phyloP scores from a whole-genome alignment of 2,113 vertebrate species.

The Heterochromis multidens region DNA sequence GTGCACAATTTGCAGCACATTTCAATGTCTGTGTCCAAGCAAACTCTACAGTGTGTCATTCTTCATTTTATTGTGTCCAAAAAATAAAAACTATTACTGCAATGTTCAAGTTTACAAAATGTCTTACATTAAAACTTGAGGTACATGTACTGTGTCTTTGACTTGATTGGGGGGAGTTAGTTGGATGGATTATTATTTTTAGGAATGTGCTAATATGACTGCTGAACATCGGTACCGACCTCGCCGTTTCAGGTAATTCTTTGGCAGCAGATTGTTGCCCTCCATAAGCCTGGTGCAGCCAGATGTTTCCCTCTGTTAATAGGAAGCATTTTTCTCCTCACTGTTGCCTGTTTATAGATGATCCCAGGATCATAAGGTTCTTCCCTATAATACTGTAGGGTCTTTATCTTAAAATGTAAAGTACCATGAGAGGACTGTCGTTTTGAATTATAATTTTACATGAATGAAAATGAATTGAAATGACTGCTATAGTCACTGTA shows the following conservation, averaged over 20 bases:
- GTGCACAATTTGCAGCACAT: neutral
- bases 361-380: neutral
- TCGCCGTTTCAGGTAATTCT: neutral
- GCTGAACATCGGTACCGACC: neutral
- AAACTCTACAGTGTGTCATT: neutral
- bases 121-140: neutral
- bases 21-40: neutral
- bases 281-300: neutral
- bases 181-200: neutral
- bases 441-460: too few relatives aligned
- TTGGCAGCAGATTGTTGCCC: neutral
- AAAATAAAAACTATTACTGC: neutral
- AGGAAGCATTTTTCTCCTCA: neutral
- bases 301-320: neutral
- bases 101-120: neutral
- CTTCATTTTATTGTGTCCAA: too few relatives aligned
- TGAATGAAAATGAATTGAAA: too few relatives aligned
- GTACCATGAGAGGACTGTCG: neutral
- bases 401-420: neutral
- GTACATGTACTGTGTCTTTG: neutral
- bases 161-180: neutral
- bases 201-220: neutral
- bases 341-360: neutral
- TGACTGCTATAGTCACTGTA: too few relatives aligned
- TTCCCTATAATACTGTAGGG: neutral